phyloP scores from a whole-genome alignment of 2,113 vertebrate genomes.

The Odontesthes bonariensis region DNA sequence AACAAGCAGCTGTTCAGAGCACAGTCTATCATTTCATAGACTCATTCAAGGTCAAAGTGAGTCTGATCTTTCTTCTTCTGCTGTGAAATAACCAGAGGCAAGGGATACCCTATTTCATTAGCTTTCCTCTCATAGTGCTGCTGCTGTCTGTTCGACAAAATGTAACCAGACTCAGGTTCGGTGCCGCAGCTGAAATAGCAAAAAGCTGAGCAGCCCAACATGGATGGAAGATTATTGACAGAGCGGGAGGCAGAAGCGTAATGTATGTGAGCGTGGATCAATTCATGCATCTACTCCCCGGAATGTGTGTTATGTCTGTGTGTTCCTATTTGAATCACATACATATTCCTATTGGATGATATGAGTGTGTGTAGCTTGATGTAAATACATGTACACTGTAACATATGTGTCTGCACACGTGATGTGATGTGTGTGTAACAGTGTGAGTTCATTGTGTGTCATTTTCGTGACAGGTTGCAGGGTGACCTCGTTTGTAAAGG shows the following conservation, averaged over 20 bases:
- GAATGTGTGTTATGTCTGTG: not conserved
- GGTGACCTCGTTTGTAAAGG: constrained; percentile 44
- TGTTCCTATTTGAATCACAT: not conserved
- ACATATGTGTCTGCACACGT: constrained; percentile 4
- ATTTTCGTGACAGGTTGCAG: constrained; percentile 42
- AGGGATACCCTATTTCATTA: constrained; percentile 70
- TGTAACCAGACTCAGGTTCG: constrained; percentile 46
- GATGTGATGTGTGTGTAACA: constrained; percentile 26
- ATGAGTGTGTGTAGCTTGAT: constrained; percentile 16
- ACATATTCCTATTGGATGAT: constrained; percentile 15
- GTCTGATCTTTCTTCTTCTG: constrained; percentile 46
- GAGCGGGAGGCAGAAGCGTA: constrained; percentile 40
- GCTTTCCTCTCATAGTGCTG: constrained; percentile 61
- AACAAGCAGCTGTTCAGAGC: constrained; percentile 18
- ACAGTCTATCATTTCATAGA: constrained; percentile 33
- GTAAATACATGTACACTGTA: constrained; percentile 20
- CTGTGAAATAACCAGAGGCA: constrained; percentile 45
- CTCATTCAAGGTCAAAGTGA: constrained; percentile 57
- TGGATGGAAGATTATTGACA: constrained; percentile 51
- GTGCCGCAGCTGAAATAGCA: constrained; percentile 68
- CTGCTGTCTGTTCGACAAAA: constrained; percentile 53
- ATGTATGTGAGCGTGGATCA: constrained; percentile 45
- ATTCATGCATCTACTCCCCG: constrained; percentile 32
- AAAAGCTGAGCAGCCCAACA: constrained; percentile 34
- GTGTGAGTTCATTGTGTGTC: constrained; percentile 37